These are phyloP conservation scores for Agrilus cyanescens DNA, from an alignment of 2,888 invertebrate genomes.

Conservation along the genomic window DNA sequence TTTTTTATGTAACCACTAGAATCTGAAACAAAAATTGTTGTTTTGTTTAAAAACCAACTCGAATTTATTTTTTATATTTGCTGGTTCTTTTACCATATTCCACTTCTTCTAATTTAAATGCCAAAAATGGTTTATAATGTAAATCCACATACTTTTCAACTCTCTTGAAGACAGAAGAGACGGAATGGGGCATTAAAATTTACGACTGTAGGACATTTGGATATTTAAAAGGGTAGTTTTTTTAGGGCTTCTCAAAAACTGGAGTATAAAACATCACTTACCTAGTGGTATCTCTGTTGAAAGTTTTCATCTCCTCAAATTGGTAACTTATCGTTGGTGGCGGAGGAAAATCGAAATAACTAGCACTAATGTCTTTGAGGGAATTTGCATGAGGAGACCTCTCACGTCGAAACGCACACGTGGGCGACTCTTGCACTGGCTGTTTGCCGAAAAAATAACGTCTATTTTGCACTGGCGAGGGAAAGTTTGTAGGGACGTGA, in stretches of 20 bases:
- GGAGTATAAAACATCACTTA: constrained; percentile 6
- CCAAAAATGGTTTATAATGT: too few relatives aligned
- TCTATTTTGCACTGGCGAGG: constrained; percentile 43
- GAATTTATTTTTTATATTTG: constrained; percentile 28
- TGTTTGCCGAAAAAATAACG: constrained; percentile 56
- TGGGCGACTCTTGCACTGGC: constrained; percentile 33
- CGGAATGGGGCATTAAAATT: too few relatives aligned
- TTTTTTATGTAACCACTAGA: too few relatives aligned
- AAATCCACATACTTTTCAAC: too few relatives aligned
- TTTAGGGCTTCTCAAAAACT: too few relatives aligned
- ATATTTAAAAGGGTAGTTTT: too few relatives aligned
- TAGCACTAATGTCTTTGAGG: constrained; percentile 44
- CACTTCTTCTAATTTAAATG: too few relatives aligned
- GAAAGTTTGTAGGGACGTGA: constrained; percentile 27
- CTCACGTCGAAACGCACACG: constrained; percentile 42
- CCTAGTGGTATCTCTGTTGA: constrained; percentile 19
- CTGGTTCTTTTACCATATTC: too few relatives aligned
- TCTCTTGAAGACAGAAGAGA: too few relatives aligned
- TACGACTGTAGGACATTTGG: too few relatives aligned
- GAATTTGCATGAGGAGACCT: constrained; percentile 38
- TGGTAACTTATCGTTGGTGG: constrained; percentile 53
- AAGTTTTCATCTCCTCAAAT: constrained; percentile 37
- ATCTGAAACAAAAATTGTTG: too few relatives aligned
- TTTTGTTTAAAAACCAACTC: too few relatives aligned
- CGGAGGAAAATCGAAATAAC: constrained; percentile 53